These are phyloP conservation scores for Diloba caeruleocephala DNA, from an alignment of 2,888 invertebrate genomes.

Conservation along the genomic window DNA sequence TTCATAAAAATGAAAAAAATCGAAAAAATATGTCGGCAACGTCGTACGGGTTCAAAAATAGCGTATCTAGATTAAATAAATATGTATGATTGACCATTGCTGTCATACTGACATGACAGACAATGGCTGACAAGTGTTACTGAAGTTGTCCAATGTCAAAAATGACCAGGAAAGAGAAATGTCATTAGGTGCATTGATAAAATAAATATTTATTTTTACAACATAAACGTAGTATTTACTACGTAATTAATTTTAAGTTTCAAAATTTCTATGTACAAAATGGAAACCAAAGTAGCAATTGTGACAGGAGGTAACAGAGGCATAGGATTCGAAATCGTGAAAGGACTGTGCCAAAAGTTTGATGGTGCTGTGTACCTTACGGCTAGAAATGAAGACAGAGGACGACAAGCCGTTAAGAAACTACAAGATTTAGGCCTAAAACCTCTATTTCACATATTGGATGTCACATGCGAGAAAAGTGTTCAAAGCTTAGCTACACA, in stretches of 20 bases:
- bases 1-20: no score
- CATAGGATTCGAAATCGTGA: constrained; percentile 85
- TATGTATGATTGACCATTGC: no score
- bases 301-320: constrained; percentile 85
- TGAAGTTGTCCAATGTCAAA: no score
- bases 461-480: constrained; percentile 91
- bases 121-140: no score
- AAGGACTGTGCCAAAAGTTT: constrained; percentile 91
- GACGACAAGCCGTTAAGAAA: constrained; percentile 89
- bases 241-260: constrained; percentile 65
- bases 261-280: constrained; percentile 78
- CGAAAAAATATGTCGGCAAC: no score
- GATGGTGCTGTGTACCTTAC: constrained; percentile 93
- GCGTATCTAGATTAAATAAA: no score
- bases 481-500: constrained; percentile 89
- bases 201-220: constrained; percentile 74
- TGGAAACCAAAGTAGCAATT: constrained; percentile 87
- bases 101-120: no score
- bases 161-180: constrained; percentile 62
- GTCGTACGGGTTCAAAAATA: no score
- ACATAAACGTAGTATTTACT: constrained; percentile 67
- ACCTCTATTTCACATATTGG: constrained; percentile 92
- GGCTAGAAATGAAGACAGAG: constrained; percentile 90
- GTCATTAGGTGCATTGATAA: constrained; percentile 57
- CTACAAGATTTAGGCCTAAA: constrained; percentile 89